Conservation (phyloP, 2,888 invertebrate species). For the Andrena camellia region DNA sequence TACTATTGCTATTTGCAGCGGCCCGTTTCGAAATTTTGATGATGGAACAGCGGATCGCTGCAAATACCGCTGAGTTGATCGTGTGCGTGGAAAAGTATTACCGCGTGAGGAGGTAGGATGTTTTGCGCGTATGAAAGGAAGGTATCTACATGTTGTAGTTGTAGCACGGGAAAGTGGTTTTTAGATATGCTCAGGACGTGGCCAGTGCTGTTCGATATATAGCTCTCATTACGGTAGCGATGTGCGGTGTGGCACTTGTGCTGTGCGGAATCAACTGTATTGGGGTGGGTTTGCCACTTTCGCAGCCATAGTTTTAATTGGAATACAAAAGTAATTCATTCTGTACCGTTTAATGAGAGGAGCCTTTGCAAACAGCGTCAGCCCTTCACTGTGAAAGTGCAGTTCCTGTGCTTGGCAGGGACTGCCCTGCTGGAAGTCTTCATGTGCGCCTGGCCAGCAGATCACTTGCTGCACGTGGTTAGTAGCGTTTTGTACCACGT, state of each 20-base stretch:
- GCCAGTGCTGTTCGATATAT: constrained; percentile 11
- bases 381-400: constrained; percentile 63
- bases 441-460: constrained; percentile 75
- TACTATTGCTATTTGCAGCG: constrained; percentile 75
- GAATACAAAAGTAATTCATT: no score
- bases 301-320: no score
- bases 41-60: constrained; percentile 49
- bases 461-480: constrained; percentile 69
- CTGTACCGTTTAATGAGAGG: no score
- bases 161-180: background rate
- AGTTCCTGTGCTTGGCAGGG: constrained; percentile 59
- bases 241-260: constrained; percentile 20
- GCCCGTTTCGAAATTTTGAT: constrained; percentile 74
- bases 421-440: constrained; percentile 69
- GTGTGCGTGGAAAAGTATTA: constrained; percentile 72
- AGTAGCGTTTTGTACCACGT: background rate
- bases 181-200: constrained; percentile 48
- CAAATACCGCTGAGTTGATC: constrained; percentile 49
- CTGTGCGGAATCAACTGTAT: constrained; percentile 45
- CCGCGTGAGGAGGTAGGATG: constrained; percentile 66
- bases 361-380: constrained; percentile 48
- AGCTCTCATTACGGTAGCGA: constrained; percentile 26
- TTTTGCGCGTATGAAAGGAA: background rate
- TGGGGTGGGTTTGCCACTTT: constrained; percentile 41
- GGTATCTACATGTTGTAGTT: background rate